Base-by-base conservation (phyloP, 2,113 vertebrate genomes). In the Antennarius striatus region DNA sequence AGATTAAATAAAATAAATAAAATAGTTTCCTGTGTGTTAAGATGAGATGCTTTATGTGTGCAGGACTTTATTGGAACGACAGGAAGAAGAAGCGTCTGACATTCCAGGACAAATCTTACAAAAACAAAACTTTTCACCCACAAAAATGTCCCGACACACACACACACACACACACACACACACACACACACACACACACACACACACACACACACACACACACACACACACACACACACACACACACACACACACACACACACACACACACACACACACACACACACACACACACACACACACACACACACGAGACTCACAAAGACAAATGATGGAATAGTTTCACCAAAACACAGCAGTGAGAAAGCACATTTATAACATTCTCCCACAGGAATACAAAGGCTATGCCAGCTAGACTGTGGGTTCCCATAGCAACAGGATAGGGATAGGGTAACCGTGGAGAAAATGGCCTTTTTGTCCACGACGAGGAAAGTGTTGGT, bases 371-470 rank as follows among this genome's bases (percentile, higher is more conserved):
- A 73, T 73, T 86, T 78, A 47, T 45, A 76, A 83, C 56, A 42
- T 29, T 40, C 53, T 73, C 75, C 64, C 39, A 46, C 73, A 68
- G 69, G 70, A 75, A 71, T 53, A 85, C 82, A 86, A 86, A 86
- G 61, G 56, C 50, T 39, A 60, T 68, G 73, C 78, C 80, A 79
- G 71, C 58, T 36, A 80, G 77, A 79, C 51, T 48, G 55, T 16
- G 51, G 30, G 88, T 89, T 89, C 81, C 89, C 81, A 87, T 85
- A 79, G 86, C 62, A 86, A 89, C 89, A 48, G 62, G 63, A 43
- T 71, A 29, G 16, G 71, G 7, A 50, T 5, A 28, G 56, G 55
- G 62, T 40, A 56, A 50, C 63, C 1, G 10, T 56, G 60, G 70
- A 63, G 60, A 77, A 78, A 87, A 80, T 13, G 48, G 68, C 9